A percentile compares a stretch with the other conserved stretches of the same genome.
These are phyloP conservation scores for Zeuzera pyrina DNA, from an alignment of 2,888 invertebrate genomes.

Conservation along the genomic window DNA sequence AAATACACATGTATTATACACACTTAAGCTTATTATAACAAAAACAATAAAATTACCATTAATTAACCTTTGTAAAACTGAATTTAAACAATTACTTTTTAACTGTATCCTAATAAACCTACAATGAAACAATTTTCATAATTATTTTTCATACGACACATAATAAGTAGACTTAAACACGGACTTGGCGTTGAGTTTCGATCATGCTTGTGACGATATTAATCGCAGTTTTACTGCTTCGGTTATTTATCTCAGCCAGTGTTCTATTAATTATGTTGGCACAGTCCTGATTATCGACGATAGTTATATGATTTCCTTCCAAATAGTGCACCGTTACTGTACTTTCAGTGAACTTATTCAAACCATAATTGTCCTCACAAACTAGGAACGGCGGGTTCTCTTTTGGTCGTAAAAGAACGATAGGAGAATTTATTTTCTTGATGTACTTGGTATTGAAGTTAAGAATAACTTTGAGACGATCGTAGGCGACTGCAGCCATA, in stretches of 20 bases:
- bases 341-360: slow-evolving; percentile 72
- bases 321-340: slow-evolving; percentile 74
- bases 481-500: slow-evolving; percentile 42
- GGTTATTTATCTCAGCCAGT: slow-evolving; percentile 28
- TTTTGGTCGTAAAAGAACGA: slow-evolving; percentile 77
- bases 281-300: slow-evolving; percentile 77
- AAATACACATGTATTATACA: too few relatives aligned
- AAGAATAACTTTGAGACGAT: slow-evolving; percentile 69
- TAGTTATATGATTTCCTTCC: slow-evolving; percentile 82
- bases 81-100: too few relatives aligned
- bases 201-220: slow-evolving; percentile 51
- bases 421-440: slow-evolving; percentile 69
- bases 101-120: too few relatives aligned
- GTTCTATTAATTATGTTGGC: slow-evolving; percentile 75
- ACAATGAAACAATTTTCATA: too few relatives aligned
- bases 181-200: slow-evolving; percentile 42
- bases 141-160: too few relatives aligned
- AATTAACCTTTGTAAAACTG: too few relatives aligned
- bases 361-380: slow-evolving; percentile 77
- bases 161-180: too few relatives aligned
- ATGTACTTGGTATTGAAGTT: slow-evolving; percentile 54
- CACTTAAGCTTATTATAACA: too few relatives aligned
- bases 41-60: too few relatives aligned
- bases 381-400: slow-evolving; percentile 62
- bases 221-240: slow-evolving; percentile 30